Conservation (phyloP, 2,888 invertebrate genomes). For the Agrilus biguttatus region DNA sequence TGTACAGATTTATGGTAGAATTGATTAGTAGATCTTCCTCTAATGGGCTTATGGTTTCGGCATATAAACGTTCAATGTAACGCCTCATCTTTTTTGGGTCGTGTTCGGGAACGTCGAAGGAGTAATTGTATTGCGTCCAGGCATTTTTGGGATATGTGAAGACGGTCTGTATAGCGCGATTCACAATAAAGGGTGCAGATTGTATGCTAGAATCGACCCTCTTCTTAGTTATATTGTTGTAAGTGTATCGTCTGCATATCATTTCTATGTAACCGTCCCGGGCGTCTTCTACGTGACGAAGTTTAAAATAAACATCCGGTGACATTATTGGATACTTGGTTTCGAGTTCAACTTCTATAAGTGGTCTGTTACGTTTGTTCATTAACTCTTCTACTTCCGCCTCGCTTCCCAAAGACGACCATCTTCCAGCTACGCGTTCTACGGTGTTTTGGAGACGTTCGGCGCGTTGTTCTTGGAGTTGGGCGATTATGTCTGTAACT, state of each 20-base stretch:
- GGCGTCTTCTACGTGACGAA: conserved; percentile 40
- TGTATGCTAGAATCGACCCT: conserved; percentile 45
- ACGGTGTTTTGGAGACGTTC: conserved; percentile 11
- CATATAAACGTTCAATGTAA: conserved; percentile 20
- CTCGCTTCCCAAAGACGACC: conserved; percentile 52
- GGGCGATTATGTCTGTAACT: conserved; percentile 36
- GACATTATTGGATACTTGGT: conserved; percentile 40
- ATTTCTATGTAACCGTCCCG: conserved; percentile 58
- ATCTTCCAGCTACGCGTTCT: conserved; percentile 28
- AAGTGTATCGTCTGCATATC: conserved; percentile 41
- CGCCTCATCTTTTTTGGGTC: conserved; percentile 20
- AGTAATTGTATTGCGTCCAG: conserved; percentile 51
- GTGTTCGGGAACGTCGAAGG: conserved; percentile 14
- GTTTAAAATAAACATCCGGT: conserved; percentile 32
- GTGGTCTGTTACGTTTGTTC: conserved; percentile 38
- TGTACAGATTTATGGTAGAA: conserved; percentile 40
- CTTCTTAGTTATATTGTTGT: conserved; percentile 39
- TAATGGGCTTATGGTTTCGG: conserved; percentile 15
- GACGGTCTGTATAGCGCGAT: conserved; percentile 48
- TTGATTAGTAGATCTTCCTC: conserved; percentile 23
- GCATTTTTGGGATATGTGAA: conserved; percentile 52
- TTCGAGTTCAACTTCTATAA: conserved; percentile 54
- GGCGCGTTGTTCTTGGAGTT: conserved; percentile 39
- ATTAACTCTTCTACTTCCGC: conserved; percentile 40
- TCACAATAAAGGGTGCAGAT: conserved; percentile 33